Conservation (phyloP, 1,140 invertebrate genomes). For the Delia radicum region DNA sequence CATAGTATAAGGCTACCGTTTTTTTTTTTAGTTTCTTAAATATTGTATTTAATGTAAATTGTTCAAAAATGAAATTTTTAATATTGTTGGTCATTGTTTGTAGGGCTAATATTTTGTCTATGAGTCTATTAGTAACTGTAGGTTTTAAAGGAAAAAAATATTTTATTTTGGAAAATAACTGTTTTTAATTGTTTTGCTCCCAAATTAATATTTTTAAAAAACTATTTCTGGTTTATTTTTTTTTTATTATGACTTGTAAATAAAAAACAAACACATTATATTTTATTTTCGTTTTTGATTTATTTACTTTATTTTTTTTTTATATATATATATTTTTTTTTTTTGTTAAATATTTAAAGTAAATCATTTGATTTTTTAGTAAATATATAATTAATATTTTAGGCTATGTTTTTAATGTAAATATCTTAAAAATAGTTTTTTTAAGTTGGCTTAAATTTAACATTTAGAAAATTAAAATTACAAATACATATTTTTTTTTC, state of each 20-base stretch:
- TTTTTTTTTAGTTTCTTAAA: not conserved
- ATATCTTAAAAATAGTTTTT: not conserved
- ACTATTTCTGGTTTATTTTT: not conserved
- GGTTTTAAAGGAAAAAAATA: not conserved
- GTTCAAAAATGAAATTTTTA: not conserved
- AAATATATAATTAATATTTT: not conserved
- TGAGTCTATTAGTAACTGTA: not conserved
- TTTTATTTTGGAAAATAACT: too few relatives aligned
- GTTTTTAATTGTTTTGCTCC: not conserved
- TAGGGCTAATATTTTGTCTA: not conserved
- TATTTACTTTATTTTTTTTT: not conserved
- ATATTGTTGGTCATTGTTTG: not conserved
- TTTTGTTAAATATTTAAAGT: not conserved
- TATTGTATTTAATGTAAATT: not conserved
- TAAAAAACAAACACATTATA: not conserved
- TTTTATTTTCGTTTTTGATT: not conserved
- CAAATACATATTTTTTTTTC: not conserved
- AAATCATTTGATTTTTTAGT: not conserved
- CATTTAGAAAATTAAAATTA: not conserved
- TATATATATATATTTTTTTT: not conserved
- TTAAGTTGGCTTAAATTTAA: not conserved
- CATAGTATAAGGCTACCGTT: too few relatives aligned
- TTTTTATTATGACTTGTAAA: not conserved
- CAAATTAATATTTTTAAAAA: slow-evolving; percentile 13
- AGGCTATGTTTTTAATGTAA: not conserved